Percentiles rank a stretch among this genome's conserved stretches.
These are phyloP conservation scores for Chionoecetes opilio DNA, from an alignment of 1,140 invertebrate genomes.

Conservation along the genomic window DNA sequence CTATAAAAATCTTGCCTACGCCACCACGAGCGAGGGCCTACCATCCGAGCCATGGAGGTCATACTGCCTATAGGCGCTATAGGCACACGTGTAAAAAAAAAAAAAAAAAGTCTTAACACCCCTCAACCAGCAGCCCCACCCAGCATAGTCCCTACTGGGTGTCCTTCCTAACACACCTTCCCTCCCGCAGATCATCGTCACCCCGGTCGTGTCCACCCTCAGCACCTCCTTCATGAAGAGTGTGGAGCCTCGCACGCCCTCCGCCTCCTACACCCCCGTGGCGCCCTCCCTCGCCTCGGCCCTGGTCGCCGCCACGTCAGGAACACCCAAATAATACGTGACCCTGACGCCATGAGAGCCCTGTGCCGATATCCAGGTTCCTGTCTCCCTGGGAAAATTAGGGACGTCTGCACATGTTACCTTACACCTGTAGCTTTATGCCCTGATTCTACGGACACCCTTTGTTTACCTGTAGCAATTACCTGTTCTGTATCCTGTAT, in stretches of 20 bases:
- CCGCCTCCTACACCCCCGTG: background rate
- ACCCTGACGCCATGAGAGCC: background rate
- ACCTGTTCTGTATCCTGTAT: too few relatives aligned
- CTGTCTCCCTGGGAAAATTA: background rate
- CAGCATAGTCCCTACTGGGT: background rate
- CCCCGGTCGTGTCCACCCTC: constrained; percentile 65
- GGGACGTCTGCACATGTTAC: background rate
- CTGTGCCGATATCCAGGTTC: background rate
- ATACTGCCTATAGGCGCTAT: too few relatives aligned
- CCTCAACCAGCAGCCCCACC: background rate
- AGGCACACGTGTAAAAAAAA: too few relatives aligned
- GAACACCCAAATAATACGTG: background rate
- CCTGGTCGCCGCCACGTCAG: constrained; percentile 45
- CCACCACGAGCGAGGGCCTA: too few relatives aligned
- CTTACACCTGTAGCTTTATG: background rate
- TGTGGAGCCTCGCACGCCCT: background rate
- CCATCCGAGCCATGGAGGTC: too few relatives aligned
- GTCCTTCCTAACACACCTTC: background rate
- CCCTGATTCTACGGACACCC: background rate
- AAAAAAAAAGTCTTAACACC: too few relatives aligned
- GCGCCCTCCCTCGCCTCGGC: constrained; percentile 47
- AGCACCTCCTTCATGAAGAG: constrained; percentile 69
- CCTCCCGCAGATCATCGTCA: constrained; percentile 67
- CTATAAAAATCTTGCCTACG: too few relatives aligned
- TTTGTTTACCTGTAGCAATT: background rate